Evolutionary conservation across 2,113 vertebrate species (phyloP).

Genomic region (Symphodus melops): DNA sequence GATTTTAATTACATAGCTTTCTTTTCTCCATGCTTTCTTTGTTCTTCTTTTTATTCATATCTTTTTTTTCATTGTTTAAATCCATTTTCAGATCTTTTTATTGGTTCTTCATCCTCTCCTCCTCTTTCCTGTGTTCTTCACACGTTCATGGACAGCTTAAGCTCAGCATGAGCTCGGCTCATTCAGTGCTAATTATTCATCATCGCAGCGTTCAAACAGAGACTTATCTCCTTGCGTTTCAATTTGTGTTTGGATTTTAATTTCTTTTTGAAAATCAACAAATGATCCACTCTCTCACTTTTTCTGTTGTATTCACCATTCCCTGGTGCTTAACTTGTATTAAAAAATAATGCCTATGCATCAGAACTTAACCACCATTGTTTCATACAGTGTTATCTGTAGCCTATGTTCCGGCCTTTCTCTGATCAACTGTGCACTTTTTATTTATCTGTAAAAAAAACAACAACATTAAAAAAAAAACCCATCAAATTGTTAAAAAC

Average conservation of each 20-base stretch:
- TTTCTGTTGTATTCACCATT: not conserved
- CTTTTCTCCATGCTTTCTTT: constrained; percentile 16
- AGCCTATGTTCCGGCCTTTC: not conserved
- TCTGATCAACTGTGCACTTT: not conserved
- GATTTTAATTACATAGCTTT: constrained; percentile 51
- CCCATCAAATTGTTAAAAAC: too few relatives aligned
- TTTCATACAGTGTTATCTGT: too few relatives aligned
- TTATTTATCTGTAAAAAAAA: too few relatives aligned
- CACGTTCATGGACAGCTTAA: constrained; percentile 35
- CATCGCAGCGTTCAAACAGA: constrained; percentile 39
- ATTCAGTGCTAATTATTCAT: constrained; percentile 51
- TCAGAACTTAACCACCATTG: too few relatives aligned
- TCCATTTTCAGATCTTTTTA: constrained; percentile 38
- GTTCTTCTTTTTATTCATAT: constrained; percentile 10
- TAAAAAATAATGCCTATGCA: too few relatives aligned
- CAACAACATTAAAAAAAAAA: too few relatives aligned
- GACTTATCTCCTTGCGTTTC: constrained; percentile 13
- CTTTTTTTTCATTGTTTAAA: constrained; percentile 15
- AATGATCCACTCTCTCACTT: not conserved
- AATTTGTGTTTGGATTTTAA: constrained; percentile 24
- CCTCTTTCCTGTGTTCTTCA: constrained; percentile 12
- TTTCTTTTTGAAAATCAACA: constrained; percentile 27
- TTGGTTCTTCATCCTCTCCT: constrained; percentile 39
- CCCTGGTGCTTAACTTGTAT: not conserved
- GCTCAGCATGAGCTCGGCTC: constrained; percentile 39